Conservation (phyloP, 2,797 vertebrate species). For the Rhabdophis nuchalis region DNA sequence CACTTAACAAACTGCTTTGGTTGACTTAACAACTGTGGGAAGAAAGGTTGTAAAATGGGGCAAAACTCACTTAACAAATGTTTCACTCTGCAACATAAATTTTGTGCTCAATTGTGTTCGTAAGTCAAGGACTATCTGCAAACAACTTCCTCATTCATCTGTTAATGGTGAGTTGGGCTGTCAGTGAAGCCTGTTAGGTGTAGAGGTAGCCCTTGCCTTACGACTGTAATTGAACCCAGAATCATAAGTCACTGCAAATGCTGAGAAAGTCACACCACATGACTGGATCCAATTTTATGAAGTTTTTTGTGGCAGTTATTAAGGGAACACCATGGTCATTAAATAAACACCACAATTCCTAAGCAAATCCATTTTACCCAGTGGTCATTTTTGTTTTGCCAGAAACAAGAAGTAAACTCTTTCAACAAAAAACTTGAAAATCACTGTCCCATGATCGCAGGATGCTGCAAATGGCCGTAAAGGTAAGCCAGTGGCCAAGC, state of each 20-base stretch:
- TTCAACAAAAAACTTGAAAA: neutral
- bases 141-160: neutral
- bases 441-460: neutral
- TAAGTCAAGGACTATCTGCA: neutral
- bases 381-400: neutral
- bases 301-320: neutral
- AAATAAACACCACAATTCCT: neutral
- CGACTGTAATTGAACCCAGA: neutral
- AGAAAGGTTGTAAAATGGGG: too few species aligned
- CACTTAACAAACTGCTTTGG: too few species aligned
- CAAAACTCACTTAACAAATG: too few species aligned
- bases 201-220: neutral
- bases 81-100: too few species aligned
- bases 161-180: neutral
- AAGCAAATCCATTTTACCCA: neutral
- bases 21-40: too few species aligned
- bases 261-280: neutral
- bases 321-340: neutral
- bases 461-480: neutral
- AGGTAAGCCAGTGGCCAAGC: neutral
- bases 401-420: neutral
- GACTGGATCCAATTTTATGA: neutral
- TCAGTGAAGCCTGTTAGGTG: neutral
- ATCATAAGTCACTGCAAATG: neutral
- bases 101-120: too few species aligned